Conservation (phyloP, 2,888 invertebrate genomes). For the Serrognathus titanus region DNA sequence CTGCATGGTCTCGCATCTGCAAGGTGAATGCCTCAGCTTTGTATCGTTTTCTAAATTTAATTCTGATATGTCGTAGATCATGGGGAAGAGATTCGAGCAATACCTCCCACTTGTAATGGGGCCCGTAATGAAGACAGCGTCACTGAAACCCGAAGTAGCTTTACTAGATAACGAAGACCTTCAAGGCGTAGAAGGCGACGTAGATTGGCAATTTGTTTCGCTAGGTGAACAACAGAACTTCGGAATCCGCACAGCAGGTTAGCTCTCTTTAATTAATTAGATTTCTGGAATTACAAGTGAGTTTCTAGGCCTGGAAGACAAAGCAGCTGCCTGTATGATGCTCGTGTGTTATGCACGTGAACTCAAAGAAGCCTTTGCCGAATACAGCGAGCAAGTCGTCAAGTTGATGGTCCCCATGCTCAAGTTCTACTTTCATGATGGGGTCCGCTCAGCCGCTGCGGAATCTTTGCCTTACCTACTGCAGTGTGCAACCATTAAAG, state of each 20-base stretch:
- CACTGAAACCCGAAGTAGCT: slow-evolving; percentile 91
- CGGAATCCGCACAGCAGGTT: slow-evolving; percentile 86
- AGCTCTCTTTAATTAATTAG: neutral
- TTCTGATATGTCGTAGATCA: slow-evolving; percentile 31
- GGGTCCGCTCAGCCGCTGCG: slow-evolving; percentile 88
- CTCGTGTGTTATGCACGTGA: slow-evolving; percentile 92
- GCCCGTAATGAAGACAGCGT: slow-evolving; percentile 87
- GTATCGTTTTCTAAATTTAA: neutral
- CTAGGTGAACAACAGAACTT: slow-evolving; percentile 94
- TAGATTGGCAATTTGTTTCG: slow-evolving; percentile 93
- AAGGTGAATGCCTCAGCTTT: slow-evolving; percentile 51
- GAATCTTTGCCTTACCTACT: slow-evolving; percentile 85
- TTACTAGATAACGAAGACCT: slow-evolving; percentile 82
- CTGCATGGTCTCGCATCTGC: slow-evolving; percentile 99
- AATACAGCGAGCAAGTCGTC: slow-evolving; percentile 73
- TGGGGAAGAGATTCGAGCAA: slow-evolving; percentile 80
- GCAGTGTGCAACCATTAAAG: slow-evolving; percentile 82
- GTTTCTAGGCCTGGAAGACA: slow-evolving; percentile 78
- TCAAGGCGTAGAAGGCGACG: slow-evolving; percentile 78
- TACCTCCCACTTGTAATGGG: slow-evolving; percentile 95
- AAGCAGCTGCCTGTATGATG: slow-evolving; percentile 96
- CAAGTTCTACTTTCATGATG: slow-evolving; percentile 92
- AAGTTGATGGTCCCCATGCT: slow-evolving; percentile 84
- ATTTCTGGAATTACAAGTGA: neutral
- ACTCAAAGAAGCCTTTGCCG: slow-evolving; percentile 76